A percentile compares a stretch with the other conserved stretches of the same genome.
These are phyloP conservation scores for Nezara viridula DNA, from an alignment of 2,888 invertebrate genomes.

Conservation along the genomic window DNA sequence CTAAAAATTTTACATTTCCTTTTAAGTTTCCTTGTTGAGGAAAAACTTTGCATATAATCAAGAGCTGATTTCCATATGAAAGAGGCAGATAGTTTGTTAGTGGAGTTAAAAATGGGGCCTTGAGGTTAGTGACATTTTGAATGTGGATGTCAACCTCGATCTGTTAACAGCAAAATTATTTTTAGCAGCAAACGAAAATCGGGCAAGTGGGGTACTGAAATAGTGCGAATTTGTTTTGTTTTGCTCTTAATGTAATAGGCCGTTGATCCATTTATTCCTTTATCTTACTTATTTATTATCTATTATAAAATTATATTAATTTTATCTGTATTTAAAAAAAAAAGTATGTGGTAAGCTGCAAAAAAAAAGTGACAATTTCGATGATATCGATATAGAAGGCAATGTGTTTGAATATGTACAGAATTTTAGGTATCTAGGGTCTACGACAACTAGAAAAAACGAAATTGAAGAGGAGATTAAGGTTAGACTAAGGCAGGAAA, in stretches of 20 bases:
- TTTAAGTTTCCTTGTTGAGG: neutral
- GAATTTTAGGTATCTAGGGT: no score
- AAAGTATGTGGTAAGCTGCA: no score
- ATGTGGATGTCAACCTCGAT: neutral
- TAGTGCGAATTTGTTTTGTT: neutral
- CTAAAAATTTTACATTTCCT: neutral
- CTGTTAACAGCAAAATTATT: neutral
- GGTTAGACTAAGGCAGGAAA: no score
- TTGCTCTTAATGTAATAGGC: neutral
- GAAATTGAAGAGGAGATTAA: no score
- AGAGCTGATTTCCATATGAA: neutral
- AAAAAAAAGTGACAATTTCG: no score
- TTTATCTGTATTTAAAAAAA: no score
- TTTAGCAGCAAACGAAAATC: neutral
- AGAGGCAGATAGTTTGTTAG: neutral
- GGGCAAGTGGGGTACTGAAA: neutral
- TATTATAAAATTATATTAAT: no score
- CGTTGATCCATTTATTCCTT: neutral
- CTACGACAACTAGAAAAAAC: no score
- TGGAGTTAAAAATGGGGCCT: neutral
- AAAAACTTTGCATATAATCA: slow-evolving; percentile 10
- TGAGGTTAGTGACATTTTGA: neutral
- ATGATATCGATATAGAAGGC: no score
- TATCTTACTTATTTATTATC: neutral
- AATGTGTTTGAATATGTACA: no score